Percentiles rank a stretch among this genome's conserved stretches.
These are phyloP conservation scores for Patella caerulea DNA, from an alignment of 2,888 invertebrate species.

Conservation along the genomic window DNA sequence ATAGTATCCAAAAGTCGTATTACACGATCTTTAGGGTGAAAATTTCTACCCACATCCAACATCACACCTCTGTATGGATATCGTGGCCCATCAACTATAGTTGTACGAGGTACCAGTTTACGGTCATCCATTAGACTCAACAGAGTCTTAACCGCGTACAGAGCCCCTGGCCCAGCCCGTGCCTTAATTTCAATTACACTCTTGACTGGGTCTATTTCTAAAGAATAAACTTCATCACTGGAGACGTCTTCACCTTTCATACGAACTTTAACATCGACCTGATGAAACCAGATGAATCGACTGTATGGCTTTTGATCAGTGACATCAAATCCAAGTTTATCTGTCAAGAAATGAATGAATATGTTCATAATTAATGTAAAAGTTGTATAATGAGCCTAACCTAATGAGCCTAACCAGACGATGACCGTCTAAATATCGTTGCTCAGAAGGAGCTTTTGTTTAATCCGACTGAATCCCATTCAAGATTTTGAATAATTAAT, in stretches of 20 bases:
- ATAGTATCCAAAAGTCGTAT: constrained; percentile 59
- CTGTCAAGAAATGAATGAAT: constrained; percentile 25
- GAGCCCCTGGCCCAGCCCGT: constrained; percentile 46
- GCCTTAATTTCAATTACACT: constrained; percentile 45
- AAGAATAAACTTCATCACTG: constrained; percentile 49
- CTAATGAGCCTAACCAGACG: background rate
- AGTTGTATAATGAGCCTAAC: background rate
- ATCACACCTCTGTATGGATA: constrained; percentile 64
- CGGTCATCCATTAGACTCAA: constrained; percentile 39
- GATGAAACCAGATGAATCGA: constrained; percentile 35
- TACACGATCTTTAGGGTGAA: constrained; percentile 52
- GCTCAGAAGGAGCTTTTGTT: too few species aligned
- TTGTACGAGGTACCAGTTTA: constrained; percentile 39
- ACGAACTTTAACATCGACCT: constrained; percentile 29
- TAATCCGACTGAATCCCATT: too few species aligned
- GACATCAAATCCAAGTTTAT: constrained; percentile 29
- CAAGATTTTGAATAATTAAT: too few species aligned
- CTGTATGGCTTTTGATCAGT: constrained; percentile 21
- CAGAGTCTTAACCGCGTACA: constrained; percentile 59
- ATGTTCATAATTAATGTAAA: background rate
- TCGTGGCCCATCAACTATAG: constrained; percentile 56
- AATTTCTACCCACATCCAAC: constrained; percentile 67
- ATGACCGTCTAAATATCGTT: too few species aligned
- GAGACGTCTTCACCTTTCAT: constrained; percentile 23
- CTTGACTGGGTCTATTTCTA: constrained; percentile 40